Percentiles rank a stretch among this genome's conserved stretches.
Evolutionary conservation across 2,113 vertebrate species (phyloP).

Genomic region (Caranx melampygus): DNA sequence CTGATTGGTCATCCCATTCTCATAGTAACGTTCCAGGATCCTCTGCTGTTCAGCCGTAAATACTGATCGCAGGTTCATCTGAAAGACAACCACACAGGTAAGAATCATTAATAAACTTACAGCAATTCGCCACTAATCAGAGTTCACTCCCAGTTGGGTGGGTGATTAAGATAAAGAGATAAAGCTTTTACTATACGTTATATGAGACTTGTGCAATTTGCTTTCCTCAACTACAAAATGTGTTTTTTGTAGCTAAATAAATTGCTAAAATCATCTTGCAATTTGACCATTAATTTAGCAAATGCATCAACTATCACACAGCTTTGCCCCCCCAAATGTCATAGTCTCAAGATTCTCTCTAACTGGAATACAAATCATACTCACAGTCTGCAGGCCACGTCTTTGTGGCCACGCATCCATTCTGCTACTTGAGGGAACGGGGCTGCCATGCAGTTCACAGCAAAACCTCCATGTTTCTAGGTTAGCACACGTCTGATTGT

Average conservation of each 20-base stretch:
- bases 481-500: conserved; percentile 14
- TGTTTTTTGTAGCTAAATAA: neutral
- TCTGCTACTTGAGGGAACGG: conserved; percentile 75
- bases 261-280: neutral
- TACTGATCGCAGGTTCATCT: conserved; percentile 99
- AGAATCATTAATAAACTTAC: neutral
- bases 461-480: conserved; percentile 65
- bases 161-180: neutral
- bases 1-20: conserved; percentile 99
- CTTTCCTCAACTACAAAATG: neutral
- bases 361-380: conserved; percentile 30
- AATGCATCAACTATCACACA: neutral
- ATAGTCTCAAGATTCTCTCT: neutral
- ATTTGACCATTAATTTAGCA: too few species aligned
- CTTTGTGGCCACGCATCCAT: conserved; percentile 86
- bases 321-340: neutral
- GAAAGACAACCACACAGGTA: conserved; percentile 38
- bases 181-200: neutral
- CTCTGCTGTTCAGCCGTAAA: conserved; percentile 98
- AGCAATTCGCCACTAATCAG: neutral
- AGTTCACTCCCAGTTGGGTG: neutral
- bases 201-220: conserved; percentile 2
- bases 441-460: conserved; percentile 73
- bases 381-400: conserved; percentile 83
- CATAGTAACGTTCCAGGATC: conserved; percentile 98